phyloP scores from a whole-genome alignment of 2,888 invertebrate genomes.

The Prosapia bicincta region DNA sequence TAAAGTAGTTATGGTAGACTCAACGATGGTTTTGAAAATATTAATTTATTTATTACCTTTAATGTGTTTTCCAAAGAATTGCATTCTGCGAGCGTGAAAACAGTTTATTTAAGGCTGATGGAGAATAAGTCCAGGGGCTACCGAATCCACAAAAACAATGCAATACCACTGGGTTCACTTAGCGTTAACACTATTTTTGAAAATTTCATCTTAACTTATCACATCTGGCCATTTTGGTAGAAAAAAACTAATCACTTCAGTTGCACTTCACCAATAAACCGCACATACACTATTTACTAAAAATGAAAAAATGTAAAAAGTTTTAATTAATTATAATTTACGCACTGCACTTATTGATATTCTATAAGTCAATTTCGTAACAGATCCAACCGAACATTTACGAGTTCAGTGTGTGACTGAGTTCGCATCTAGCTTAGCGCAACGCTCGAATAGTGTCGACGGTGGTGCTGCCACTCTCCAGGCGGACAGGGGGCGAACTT shows the following conservation, averaged over 20 bases:
- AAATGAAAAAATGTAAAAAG: not conserved
- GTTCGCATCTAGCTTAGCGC: not conserved
- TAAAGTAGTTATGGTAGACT: too few relatives aligned
- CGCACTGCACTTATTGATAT: slow-evolving; percentile 1
- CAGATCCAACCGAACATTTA: not conserved
- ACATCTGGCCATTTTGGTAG: not conserved
- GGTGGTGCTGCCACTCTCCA: not conserved
- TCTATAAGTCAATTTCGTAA: not conserved
- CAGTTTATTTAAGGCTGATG: not conserved
- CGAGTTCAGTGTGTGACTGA: not conserved
- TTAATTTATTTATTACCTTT: not conserved
- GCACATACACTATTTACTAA: not conserved
- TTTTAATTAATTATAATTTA: not conserved
- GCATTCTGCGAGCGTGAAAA: not conserved
- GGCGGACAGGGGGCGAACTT: not conserved
- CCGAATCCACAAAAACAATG: not conserved
- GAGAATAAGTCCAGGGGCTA: not conserved
- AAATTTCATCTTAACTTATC: not conserved
- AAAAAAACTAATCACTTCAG: not conserved
- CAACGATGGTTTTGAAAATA: too few relatives aligned
- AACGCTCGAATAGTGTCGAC: not conserved
- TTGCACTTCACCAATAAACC: not conserved
- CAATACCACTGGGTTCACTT: not conserved
- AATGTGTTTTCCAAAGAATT: not conserved
- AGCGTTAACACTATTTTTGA: not conserved